Base-by-base conservation (phyloP, 2,888 invertebrate species). In the Schrankia costaestrigalis region DNA sequence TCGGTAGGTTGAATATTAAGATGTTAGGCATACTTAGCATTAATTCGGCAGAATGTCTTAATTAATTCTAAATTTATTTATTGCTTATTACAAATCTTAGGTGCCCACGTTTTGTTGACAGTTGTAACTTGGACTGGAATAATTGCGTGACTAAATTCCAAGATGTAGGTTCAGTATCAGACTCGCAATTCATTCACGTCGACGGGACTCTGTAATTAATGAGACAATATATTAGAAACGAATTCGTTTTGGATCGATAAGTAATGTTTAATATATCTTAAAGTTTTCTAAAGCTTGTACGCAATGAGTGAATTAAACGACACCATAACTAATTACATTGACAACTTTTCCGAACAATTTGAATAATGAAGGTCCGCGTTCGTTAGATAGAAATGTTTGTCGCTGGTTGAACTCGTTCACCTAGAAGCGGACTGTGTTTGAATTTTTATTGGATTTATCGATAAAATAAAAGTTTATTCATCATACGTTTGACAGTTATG, bases 61-160 rank as follows among this genome's bases (percentile, higher is more conserved):
- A 56, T 58, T 61, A 59, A 71, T 69, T 65, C 65, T 69, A 69
- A 69, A 73, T 75, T 71, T 55, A 60, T 61, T 62, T 44, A 26
- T 52, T 56, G 49, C 53, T 48, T 63, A 65, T 70, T 71, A 68
- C 71, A 71, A 71, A 69, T 64, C 55, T 63, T 54, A 63, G 56
- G 63, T 63, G 62, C 61, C 50, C 51, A 62, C 53, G 70, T 59
- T 59, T 48, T 56, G 54, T 49, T 41, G 56, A 59, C 57, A 62
- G 23, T 6, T 15, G 3, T 56, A 53, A 54, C 62, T 43, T 50
- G 55, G 64, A 55, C 48, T 44, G 52, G 62, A 58, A 71, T 76
- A 76, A 77, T 77, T 71, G 77, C 78, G 74, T 77, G 77, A 76
- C 79, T 74, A 74, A 77, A 71, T 63, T 52, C 59, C 54, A 52